phyloP scores from a whole-genome alignment of 2,888 invertebrate genomes.

The Andrena dorsata region DNA sequence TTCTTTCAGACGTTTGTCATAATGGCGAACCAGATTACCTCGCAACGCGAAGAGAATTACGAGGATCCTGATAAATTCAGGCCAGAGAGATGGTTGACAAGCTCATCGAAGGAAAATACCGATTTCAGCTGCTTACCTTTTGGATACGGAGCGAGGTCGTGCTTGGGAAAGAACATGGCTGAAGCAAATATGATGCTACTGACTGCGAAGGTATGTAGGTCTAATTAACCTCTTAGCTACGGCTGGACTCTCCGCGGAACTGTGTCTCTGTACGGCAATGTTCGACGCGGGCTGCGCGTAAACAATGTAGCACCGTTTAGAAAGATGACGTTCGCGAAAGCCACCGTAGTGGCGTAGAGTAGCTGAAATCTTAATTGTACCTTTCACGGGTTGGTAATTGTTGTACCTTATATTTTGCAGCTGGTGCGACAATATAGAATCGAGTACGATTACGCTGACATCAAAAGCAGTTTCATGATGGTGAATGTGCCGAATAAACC shows the following conservation, averaged over 20 bases:
- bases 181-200: conserved; percentile 87
- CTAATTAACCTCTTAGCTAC: too few relatives aligned
- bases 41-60: conserved; percentile 88
- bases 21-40: conserved; percentile 88
- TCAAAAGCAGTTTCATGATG: conserved; percentile 87
- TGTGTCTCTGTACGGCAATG: too few relatives aligned
- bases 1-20: conserved; percentile 86
- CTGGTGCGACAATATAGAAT: conserved; percentile 88
- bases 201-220: conserved; percentile 86
- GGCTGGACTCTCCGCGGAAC: too few relatives aligned
- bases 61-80: conserved; percentile 88
- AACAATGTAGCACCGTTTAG: too few relatives aligned
- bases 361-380: neutral
- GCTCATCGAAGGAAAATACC: conserved; percentile 81
- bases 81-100: conserved; percentile 88
- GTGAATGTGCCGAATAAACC: conserved; percentile 88
- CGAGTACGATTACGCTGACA: conserved; percentile 89
- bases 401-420: conserved; percentile 79
- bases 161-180: conserved; percentile 88
- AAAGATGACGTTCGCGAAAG: too few relatives aligned
- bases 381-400: neutral
- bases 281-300: too few relatives aligned
- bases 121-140: conserved; percentile 88
- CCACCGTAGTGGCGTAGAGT: too few relatives aligned
- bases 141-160: conserved; percentile 88